Evolutionary conservation across 2,888 invertebrate genomes (phyloP).

Genomic region (Protonemura montana): DNA sequence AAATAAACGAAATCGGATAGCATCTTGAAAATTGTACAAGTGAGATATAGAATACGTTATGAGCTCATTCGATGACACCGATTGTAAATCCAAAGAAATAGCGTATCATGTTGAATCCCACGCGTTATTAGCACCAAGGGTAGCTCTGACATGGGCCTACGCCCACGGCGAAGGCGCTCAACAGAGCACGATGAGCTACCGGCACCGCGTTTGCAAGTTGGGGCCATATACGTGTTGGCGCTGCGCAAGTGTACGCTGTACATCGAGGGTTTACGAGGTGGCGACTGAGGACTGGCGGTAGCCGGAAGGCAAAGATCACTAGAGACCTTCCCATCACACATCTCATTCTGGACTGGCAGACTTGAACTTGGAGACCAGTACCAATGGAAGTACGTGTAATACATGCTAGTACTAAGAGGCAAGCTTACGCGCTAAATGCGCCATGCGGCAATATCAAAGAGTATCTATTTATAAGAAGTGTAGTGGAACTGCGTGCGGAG

Average conservation of each 20-base stretch:
- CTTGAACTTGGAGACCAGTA: background rate
- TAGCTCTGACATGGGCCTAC: background rate
- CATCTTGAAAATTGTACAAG: background rate
- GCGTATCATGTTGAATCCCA: background rate
- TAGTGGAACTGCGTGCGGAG: background rate
- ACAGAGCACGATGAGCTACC: background rate
- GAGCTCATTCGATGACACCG: slow-evolving; percentile 12
- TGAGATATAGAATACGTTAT: background rate
- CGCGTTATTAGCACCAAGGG: slow-evolving; percentile 12
- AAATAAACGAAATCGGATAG: background rate
- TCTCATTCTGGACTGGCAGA: background rate
- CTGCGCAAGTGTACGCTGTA: background rate
- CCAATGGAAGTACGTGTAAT: background rate
- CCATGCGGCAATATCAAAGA: background rate
- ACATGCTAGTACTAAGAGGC: background rate
- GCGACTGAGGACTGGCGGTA: no score
- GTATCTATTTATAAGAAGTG: background rate
- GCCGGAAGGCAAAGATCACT: background rate
- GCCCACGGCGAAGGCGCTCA: background rate
- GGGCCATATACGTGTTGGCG: background rate
- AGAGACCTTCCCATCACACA: no score
- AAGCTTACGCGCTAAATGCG: background rate
- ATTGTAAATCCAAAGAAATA: background rate
- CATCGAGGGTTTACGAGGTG: background rate
- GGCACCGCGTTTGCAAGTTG: background rate